phyloP scores from a whole-genome alignment of 2,797 vertebrate genomes.

The Manis pentadactyla region DNA sequence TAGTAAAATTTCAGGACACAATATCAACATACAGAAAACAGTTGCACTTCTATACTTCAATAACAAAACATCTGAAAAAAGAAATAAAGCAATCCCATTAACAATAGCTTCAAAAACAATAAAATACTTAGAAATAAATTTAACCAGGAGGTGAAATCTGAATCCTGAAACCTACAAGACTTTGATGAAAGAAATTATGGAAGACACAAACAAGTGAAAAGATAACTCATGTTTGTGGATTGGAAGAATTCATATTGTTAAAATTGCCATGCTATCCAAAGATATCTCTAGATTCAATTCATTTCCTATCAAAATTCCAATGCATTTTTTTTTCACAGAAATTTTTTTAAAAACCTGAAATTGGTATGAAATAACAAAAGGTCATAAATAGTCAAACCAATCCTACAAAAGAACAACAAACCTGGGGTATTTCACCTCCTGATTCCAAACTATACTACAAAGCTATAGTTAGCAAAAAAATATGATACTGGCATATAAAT shows the following conservation, averaged over 20 bases:
- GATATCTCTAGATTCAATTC: neutral
- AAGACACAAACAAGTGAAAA: neutral
- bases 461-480: neutral
- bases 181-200: neutral
- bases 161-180: neutral
- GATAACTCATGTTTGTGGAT: neutral
- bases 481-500: neutral
- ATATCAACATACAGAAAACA: neutral
- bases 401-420: neutral
- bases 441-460: neutral
- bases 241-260: constrained; percentile 1
- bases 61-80: neutral
- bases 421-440: neutral
- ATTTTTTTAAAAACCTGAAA: neutral
- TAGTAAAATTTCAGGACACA: neutral
- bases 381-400: neutral
- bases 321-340: neutral
- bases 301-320: neutral
- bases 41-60: neutral
- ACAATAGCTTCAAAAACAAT: neutral
- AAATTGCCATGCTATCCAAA: neutral
- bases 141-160: neutral
- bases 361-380: neutral
- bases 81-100: neutral
- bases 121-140: neutral